Evolutionary conservation across 1,140 invertebrate species (phyloP), one percentile per base, ranked within the genome.

Genomic region (Drosophila funebris): DNA sequence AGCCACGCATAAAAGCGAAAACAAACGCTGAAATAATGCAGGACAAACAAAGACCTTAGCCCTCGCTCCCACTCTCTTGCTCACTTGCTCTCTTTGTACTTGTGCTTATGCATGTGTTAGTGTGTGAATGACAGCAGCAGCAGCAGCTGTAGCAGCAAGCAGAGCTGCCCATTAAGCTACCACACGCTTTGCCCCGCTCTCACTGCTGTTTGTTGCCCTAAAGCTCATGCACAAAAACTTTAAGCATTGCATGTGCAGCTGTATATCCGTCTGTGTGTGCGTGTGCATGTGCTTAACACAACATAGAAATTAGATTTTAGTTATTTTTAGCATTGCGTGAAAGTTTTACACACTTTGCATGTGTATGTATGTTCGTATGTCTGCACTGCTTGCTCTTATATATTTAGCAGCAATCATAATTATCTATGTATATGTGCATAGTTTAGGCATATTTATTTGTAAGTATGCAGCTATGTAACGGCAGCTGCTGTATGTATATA

Each of bases 271-370:
- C 41, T 52, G 46, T 41, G 33, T 18, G 22, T 36, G 11, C 24
- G 16, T 54, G 56, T 62, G 54, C 50, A 41, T 43, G 58, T 50
- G 52, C 56, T 66, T 48, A 76, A 44, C 31, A 24, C 36, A 67
- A 69, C 82, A 85, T 85, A 85, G 81, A 85, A 75, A 78, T 87
- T 61, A 54, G 48, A 69, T 64, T 68, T 75, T 39, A 29, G n/a
- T 48, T 85, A 87, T 87, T 87, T 85, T 81, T 75, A 87, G 82
- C 37, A 63, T 44, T 61, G 76, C 73, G 80, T 84, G 74, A 84
- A 84, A 73, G 56, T 80, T 79, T 37, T 80, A 83, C 52, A 72
- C 43, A 72, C 52, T 71, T 68, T 76, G 22, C 24, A 31, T 33
- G 24, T 29, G 39, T 11, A 48, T 39, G 13, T 24, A 63, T 4